Conservation (phyloP, 2,888 invertebrate genomes). For the Myopa tessellatipennis region DNA sequence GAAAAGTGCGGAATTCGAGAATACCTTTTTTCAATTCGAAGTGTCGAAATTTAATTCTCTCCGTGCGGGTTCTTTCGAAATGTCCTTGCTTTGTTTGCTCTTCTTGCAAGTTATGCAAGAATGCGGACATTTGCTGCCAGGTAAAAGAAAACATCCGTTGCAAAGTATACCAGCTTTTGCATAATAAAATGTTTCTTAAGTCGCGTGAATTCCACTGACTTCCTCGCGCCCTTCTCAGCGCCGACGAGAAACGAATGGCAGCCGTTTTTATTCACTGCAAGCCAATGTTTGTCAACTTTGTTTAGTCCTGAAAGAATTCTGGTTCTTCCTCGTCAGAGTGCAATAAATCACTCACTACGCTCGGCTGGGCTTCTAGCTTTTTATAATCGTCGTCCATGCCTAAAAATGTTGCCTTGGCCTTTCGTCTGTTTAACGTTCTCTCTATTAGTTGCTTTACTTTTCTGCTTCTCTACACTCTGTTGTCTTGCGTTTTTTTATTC, state of each 20-base stretch:
- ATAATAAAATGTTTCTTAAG: constrained; percentile 1
- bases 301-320: constrained; percentile 38
- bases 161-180: neutral
- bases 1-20: too few species aligned
- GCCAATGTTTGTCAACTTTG: constrained; percentile 17
- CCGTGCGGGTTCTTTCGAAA: neutral
- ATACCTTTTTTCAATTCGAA: too few species aligned
- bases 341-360: constrained; percentile 66
- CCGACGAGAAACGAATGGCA: neutral
- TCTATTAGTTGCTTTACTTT: neutral
- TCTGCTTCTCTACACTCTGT: neutral
- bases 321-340: constrained; percentile 65
- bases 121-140: neutral
- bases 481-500: constrained; percentile 51
- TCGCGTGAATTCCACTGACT: neutral
- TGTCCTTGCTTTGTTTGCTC: constrained; percentile 15
- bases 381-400: constrained; percentile 37
- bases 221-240: constrained; percentile 23
- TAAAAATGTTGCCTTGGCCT: too few species aligned
- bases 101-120: constrained; percentile 14
- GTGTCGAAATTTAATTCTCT: too few species aligned
- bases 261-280: neutral
- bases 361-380: constrained; percentile 55
- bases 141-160: constrained; percentile 8
- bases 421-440: constrained; percentile 39